Evolutionary conservation across 2,113 vertebrate genomes (phyloP).

Genomic region (Chloebia gouldiae): DNA sequence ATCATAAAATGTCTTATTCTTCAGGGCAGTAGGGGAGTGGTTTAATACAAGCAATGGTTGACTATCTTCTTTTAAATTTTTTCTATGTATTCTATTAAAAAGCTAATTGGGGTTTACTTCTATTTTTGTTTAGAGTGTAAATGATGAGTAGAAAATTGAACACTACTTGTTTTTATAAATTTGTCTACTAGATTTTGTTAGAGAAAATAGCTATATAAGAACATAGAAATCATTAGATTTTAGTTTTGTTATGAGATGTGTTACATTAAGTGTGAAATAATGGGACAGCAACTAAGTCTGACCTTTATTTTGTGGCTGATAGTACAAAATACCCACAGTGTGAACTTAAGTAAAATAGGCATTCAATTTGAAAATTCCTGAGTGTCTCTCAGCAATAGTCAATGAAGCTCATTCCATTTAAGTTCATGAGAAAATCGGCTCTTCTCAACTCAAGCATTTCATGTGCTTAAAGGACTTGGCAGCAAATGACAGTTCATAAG

Average conservation of each 20-base stretch:
- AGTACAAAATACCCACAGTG: background rate
- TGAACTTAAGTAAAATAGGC: background rate
- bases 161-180: background rate
- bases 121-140: background rate
- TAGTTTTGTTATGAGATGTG: background rate
- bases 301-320: background rate
- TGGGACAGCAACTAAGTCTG: background rate
- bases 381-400: background rate
- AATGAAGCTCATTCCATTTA: background rate
- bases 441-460: background rate
- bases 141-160: background rate
- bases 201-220: background rate
- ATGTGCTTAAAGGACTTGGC: background rate
- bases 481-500: background rate
- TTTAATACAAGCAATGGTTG: background rate
- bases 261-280: background rate
- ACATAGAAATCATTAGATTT: background rate
- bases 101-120: background rate
- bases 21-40: background rate
- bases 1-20: background rate
- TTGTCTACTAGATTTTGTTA: background rate
- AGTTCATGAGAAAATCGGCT: background rate
- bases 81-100: background rate
- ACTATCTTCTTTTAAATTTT: background rate
- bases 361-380: background rate